These are phyloP conservation scores for Gobio occitaniae DNA, from an alignment of 2,797 vertebrate species.

Conservation along the genomic window DNA sequence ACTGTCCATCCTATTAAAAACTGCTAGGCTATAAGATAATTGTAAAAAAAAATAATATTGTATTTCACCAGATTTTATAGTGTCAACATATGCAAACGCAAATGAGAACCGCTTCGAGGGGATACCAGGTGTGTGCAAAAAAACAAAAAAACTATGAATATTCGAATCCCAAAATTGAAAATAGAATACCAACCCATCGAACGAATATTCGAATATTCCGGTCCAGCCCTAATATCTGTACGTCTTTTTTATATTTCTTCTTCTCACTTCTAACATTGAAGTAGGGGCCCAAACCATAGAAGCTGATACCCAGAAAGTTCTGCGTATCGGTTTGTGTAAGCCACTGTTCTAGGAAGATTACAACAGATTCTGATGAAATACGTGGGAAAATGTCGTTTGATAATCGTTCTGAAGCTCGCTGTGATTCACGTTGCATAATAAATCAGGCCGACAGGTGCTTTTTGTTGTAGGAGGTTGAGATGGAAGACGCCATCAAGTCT, in stretches of 20 bases:
- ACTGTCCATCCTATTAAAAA: too few relatives aligned
- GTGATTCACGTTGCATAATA: conserved; percentile 7
- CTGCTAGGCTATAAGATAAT: too few relatives aligned
- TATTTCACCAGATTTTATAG: too few relatives aligned
- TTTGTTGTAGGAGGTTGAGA: conserved; percentile 45
- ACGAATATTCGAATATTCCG: too few relatives aligned
- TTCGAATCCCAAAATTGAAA: too few relatives aligned
- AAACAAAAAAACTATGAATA: too few relatives aligned
- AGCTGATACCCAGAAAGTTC: background rate
- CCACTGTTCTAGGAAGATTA: conserved; percentile 1
- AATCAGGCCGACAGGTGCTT: conserved; percentile 42
- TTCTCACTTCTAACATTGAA: background rate
- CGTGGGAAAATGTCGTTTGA: conserved; percentile 10
- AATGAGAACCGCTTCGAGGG: too few relatives aligned
- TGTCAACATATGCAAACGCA: too few relatives aligned
- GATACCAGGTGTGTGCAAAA: too few relatives aligned
- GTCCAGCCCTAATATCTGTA: background rate
- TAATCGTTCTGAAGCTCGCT: conserved; percentile 11
- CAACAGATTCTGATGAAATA: conserved; percentile 8
- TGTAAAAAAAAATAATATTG: too few relatives aligned
- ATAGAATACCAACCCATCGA: too few relatives aligned
- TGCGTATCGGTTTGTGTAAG: background rate
- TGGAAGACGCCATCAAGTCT: conserved; percentile 34
- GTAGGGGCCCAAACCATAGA: background rate
- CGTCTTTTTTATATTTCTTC: background rate